Conservation (phyloP, 1,140 invertebrate species). For the Hyles euphorbiae region DNA sequence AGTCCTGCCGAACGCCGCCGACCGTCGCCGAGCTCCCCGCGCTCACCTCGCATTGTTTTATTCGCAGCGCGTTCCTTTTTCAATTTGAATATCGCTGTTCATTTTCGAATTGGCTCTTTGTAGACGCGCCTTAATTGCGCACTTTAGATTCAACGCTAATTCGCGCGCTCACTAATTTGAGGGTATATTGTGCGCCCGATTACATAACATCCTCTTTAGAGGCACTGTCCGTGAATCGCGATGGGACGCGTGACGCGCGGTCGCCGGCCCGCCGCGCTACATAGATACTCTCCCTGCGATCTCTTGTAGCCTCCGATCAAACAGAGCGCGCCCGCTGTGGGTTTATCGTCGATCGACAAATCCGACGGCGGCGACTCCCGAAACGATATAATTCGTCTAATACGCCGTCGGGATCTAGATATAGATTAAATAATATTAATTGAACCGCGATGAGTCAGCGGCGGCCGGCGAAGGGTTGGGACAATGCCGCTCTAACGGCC, state of each 20-base stretch:
- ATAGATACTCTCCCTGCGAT: constrained; percentile 21
- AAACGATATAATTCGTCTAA: constrained; percentile 59
- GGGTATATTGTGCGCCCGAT: constrained; percentile 60
- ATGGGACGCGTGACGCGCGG: constrained; percentile 17
- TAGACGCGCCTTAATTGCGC: constrained; percentile 65
- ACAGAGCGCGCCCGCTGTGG: constrained; percentile 25
- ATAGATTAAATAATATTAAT: constrained; percentile 70
- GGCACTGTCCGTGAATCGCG: constrained; percentile 53
- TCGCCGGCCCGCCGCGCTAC: constrained; percentile 15
- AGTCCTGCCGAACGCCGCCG: constrained; percentile 22
- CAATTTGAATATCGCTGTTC: constrained; percentile 72
- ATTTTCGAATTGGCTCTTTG: constrained; percentile 69
- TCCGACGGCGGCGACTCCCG: constrained; percentile 39
- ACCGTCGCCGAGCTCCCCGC: constrained; percentile 22
- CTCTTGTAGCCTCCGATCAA: constrained; percentile 36
- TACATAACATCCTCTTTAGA: constrained; percentile 59
- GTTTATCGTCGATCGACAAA: constrained; percentile 55
- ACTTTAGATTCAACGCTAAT: constrained; percentile 72
- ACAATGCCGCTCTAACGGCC: constrained; percentile 26
- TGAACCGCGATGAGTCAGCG: constrained; percentile 57
- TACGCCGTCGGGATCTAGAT: constrained; percentile 55
- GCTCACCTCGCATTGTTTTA: constrained; percentile 55
- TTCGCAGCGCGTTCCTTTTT: constrained; percentile 67
- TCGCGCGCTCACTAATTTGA: constrained; percentile 68
- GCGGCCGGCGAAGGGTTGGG: constrained; percentile 38